These are phyloP conservation scores for Heliconius melpomene DNA, from an alignment of 1,140 invertebrate species.

Conservation along the genomic window DNA sequence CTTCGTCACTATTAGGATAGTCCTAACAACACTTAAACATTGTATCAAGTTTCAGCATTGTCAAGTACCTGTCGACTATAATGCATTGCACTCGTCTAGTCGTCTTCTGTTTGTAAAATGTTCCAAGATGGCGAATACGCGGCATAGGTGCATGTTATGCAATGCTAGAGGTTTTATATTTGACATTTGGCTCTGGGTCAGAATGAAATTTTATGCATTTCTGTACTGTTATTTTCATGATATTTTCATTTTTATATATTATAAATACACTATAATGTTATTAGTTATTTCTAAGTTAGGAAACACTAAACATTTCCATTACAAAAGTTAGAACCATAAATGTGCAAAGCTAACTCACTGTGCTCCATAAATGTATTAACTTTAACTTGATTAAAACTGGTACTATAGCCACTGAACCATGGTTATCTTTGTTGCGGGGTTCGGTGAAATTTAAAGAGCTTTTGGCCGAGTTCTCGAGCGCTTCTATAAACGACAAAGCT, in stretches of 20 bases:
- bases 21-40: constrained; percentile 8
- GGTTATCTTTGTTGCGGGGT: constrained; percentile 26
- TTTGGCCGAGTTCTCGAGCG: constrained; percentile 23
- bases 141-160: not conserved
- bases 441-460: constrained; percentile 29
- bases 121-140: constrained; percentile 20
- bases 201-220: not conserved
- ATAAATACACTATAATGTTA: not conserved
- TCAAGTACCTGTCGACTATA: constrained; percentile 17
- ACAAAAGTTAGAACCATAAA: not conserved
- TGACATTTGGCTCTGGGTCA: not conserved
- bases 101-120: not conserved
- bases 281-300: not conserved
- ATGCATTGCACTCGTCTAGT: constrained; percentile 13
- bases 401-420: not conserved
- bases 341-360: not conserved
- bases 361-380: not conserved
- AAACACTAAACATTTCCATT: not conserved
- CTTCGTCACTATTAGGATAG: not conserved
- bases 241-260: not conserved
- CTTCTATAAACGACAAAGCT: constrained; percentile 27
- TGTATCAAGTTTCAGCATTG: constrained; percentile 26
- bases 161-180: not conserved
- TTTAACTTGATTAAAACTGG: constrained; percentile 7
- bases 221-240: not conserved